Evolutionary conservation across 1,140 invertebrate genomes (phyloP).

Genomic region (Drosophila asahinai): DNA sequence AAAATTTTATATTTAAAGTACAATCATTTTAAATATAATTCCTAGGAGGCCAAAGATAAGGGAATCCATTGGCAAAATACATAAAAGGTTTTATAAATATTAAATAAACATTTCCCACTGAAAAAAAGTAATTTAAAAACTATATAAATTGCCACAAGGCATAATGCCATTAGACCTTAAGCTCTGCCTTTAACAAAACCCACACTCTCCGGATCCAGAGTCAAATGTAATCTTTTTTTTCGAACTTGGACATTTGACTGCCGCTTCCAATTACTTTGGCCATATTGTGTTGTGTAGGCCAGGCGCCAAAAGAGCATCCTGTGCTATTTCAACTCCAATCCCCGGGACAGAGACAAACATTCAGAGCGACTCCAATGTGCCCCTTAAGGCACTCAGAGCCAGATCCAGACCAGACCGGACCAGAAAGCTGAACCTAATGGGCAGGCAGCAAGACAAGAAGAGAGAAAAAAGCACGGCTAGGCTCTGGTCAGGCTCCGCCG

Average conservation of each 20-base stretch:
- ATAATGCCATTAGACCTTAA: background rate
- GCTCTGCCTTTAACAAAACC: background rate
- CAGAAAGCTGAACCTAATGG: slow-evolving; percentile 68
- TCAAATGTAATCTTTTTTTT: slow-evolving; percentile 10
- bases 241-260: slow-evolving; percentile 23
- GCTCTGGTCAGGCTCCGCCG: slow-evolving; percentile 28
- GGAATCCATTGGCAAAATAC: no score
- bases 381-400: slow-evolving; percentile 45
- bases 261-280: slow-evolving; percentile 28
- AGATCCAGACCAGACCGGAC: slow-evolving; percentile 5
- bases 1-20: no score
- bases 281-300: slow-evolving; percentile 2
- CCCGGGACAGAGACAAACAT: slow-evolving; percentile 70
- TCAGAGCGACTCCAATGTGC: slow-evolving; percentile 71
- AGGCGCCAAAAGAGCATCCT: slow-evolving; percentile 42
- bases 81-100: no score
- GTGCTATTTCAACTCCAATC: slow-evolving; percentile 32
- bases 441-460: slow-evolving; percentile 37
- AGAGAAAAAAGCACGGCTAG: slow-evolving; percentile 18
- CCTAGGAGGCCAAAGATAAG: no score
- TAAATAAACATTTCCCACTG: background rate
- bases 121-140: slow-evolving; percentile 6
- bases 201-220: slow-evolving; percentile 1
- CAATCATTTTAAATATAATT: no score
- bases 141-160: background rate